phyloP scores from a whole-genome alignment of 2,797 vertebrate genomes.

The Heterohyrax brucei region DNA sequence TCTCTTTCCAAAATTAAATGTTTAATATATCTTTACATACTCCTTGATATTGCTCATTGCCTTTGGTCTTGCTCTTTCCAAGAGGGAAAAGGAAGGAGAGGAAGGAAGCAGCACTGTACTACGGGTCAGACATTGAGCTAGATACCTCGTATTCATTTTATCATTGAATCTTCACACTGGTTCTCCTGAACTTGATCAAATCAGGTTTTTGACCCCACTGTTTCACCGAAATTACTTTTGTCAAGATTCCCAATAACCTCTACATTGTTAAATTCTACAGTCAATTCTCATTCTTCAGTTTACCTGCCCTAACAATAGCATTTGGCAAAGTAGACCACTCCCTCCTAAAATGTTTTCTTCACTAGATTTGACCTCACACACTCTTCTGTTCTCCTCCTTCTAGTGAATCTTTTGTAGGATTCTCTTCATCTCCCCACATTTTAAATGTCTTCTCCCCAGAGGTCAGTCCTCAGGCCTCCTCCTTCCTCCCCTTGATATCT shows the following conservation, averaged over 20 bases:
- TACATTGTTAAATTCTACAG: constrained; percentile 33
- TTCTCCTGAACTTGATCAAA: constrained; percentile 2
- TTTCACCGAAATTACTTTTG: constrained; percentile 23
- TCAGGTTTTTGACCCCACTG: not conserved
- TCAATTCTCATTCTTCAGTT: not conserved
- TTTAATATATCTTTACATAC: not conserved
- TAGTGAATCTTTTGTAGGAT: not conserved
- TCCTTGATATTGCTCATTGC: not conserved
- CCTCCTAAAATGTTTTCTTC: constrained; percentile 15
- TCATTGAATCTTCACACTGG: not conserved
- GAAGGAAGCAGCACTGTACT: too few relatives aligned
- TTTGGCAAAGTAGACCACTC: not conserved
- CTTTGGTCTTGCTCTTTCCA: not conserved
- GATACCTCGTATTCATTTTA: not conserved
- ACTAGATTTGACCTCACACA: not conserved
- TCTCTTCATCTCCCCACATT: constrained; percentile 12
- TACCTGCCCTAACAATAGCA: not conserved
- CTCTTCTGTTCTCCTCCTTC: constrained; percentile 10
- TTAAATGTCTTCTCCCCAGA: constrained; percentile 31
- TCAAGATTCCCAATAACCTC: not conserved
- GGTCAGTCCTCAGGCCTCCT: not conserved
- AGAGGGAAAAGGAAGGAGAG: not conserved
- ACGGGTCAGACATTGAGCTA: not conserved
- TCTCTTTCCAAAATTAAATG: constrained; percentile 9
- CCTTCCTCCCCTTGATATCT: not conserved